Evolutionary conservation across 2,797 vertebrate species (phyloP), one percentile per base, ranked within the genome.

Genomic region (Thamnophis elegans): DNA sequence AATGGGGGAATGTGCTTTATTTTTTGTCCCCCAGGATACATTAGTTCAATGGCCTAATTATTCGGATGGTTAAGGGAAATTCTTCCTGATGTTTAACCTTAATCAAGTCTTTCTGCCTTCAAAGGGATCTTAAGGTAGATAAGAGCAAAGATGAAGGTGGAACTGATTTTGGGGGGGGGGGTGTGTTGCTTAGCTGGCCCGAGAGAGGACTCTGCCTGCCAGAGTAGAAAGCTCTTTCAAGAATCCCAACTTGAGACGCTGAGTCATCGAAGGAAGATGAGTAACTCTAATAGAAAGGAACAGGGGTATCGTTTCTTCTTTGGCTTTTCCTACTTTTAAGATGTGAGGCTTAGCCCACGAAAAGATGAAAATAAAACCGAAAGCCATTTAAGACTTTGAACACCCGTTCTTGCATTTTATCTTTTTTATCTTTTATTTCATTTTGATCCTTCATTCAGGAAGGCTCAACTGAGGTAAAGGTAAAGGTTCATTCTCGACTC

Each of bases 341-440:
- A 78, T 16, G 58, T 86, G 59, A 28, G 28, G 89, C 59, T 47
- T 65, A 42, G 51, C 36, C 90, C 94, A 78, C 78, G 58, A 92
- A 65, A 89, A 92, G 87, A 90, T 91, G 94, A 93, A 26, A 92
- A 89, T 93, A 89, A 92, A 94, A 90, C 73, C 47, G 32, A 93
- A 93, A 92, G 26, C n/a, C 89, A 47, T 87, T 86, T 90, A 22
- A 91, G 28, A 85, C n/a, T 94, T 59, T 55, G 36, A 95, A 25
- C 73, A 42, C 32, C 0, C 8, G 4, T 10, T 93, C 65, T 89
- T 92, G 2, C 42, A 88, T 5, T 89, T 94, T 73, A 92, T 91
- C 59, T 92, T 90, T 85, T n/a, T 13, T 65, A 13, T 32, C 47
- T 60, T 60, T 11, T 59, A 8, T 59, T 65, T 65, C 12, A 3